phyloP scores from a whole-genome alignment of 2,888 invertebrate genomes.

The Drosophila mettleri region DNA sequence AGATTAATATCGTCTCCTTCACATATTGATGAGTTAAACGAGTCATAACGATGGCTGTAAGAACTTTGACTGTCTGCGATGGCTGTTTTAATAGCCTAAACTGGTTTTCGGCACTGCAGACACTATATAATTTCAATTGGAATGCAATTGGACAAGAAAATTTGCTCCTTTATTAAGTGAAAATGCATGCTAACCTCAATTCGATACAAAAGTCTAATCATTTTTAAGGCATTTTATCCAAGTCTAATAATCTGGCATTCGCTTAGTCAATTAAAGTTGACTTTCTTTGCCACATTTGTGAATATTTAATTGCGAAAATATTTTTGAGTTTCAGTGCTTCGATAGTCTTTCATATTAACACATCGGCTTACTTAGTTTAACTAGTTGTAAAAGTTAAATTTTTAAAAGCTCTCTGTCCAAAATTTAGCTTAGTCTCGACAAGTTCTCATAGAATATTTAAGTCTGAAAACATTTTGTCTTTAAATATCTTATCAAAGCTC shows the following conservation, averaged over 20 bases:
- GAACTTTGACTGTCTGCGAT: not conserved
- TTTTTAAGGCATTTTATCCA: not conserved
- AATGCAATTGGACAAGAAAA: not conserved
- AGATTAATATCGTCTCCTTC: not conserved
- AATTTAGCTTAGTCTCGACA: not conserved
- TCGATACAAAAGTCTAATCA: not conserved
- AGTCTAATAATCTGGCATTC: not conserved
- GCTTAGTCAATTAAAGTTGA: not conserved
- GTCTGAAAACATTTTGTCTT: not conserved
- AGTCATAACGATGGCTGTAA: not conserved
- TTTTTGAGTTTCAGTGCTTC: not conserved
- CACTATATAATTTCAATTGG: not conserved
- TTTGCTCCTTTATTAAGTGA: not conserved
- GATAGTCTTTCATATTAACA: not conserved
- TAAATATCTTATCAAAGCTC: not conserved
- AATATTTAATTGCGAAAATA: not conserved
- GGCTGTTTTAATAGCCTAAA: not conserved
- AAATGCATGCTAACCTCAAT: not conserved
- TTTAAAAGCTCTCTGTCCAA: not conserved
- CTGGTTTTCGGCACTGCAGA: not conserved
- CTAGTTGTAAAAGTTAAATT: not conserved
- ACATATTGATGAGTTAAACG: conserved; percentile 9
- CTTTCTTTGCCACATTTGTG: not conserved
- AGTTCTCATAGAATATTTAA: not conserved
- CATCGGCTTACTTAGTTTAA: not conserved